Evolutionary conservation across 2,888 invertebrate genomes (phyloP).

Genomic region (Ectemnius lituratus): DNA sequence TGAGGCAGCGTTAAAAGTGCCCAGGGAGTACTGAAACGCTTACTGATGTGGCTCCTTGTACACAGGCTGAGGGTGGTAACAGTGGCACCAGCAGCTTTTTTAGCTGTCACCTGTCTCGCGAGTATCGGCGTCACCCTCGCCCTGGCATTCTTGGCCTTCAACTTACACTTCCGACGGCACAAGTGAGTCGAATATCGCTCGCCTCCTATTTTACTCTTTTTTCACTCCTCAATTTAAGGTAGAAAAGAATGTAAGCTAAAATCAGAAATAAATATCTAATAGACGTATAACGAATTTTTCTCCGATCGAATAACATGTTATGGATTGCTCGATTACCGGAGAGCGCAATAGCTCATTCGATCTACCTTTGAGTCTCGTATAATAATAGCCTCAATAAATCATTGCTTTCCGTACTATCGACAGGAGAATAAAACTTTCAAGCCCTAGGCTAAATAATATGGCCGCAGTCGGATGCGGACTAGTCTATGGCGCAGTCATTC

Average conservation of each 20-base stretch:
- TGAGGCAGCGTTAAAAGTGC: neutral
- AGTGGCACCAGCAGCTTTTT: slow-evolving; percentile 87
- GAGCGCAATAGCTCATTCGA: neutral
- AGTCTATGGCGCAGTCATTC: slow-evolving; percentile 93
- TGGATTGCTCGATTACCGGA: neutral
- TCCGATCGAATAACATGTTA: neutral
- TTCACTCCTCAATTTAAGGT: too few relatives aligned
- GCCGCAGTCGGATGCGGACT: slow-evolving; percentile 93
- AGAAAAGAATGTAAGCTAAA: neutral
- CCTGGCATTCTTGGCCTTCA: slow-evolving; percentile 88
- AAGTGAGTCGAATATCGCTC: slow-evolving; percentile 81
- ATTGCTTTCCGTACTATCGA: slow-evolving; percentile 39
- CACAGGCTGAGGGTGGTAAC: slow-evolving; percentile 85
- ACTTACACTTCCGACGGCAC: slow-evolving; percentile 89
- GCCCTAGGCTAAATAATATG: slow-evolving; percentile 94
- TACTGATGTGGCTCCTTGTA: slow-evolving; percentile 17
- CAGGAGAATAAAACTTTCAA: slow-evolving; percentile 94
- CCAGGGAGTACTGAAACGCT: neutral
- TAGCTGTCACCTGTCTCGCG: slow-evolving; percentile 86
- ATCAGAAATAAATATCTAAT: neutral
- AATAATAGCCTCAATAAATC: neutral
- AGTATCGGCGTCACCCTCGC: slow-evolving; percentile 87
- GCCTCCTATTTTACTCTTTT: too few relatives aligned
- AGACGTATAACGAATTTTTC: neutral
- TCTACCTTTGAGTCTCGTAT: neutral